phyloP scores from a whole-genome alignment of 2,113 vertebrate species.

The Hiodon alosoides region DNA sequence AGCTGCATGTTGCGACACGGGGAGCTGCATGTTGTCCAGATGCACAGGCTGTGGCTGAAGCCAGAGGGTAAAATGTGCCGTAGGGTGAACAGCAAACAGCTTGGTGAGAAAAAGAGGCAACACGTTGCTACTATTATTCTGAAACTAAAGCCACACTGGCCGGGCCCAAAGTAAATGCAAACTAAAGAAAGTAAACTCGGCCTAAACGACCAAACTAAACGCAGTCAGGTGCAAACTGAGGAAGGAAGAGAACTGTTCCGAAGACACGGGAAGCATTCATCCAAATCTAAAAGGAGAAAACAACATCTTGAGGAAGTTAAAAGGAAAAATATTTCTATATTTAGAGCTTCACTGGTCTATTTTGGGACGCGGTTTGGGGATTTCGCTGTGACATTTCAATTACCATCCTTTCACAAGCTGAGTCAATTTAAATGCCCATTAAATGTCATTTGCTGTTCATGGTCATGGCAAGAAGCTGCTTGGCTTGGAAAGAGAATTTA shows the following conservation, averaged over 20 bases:
- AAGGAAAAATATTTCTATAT: constrained; percentile 33
- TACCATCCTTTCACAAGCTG: constrained; percentile 16
- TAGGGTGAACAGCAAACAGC: neutral
- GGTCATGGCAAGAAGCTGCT: neutral
- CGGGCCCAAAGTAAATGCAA: too few relatives aligned
- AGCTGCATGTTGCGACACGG: too few relatives aligned
- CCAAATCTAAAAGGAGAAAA: neutral
- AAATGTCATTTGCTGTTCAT: constrained; percentile 22
- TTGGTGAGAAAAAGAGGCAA: neutral
- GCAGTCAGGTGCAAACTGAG: too few relatives aligned
- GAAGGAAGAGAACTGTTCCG: neutral
- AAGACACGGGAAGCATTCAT: neutral
- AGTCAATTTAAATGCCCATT: constrained; percentile 32
- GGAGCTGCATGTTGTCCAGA: too few relatives aligned
- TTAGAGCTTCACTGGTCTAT: constrained; percentile 30
- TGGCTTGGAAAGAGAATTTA: too few relatives aligned
- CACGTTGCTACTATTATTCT: neutral
- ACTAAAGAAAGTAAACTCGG: too few relatives aligned
- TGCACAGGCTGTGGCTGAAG: too few relatives aligned
- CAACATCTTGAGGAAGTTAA: neutral
- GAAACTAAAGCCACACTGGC: neutral
- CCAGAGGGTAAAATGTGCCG: neutral
- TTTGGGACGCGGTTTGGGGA: constrained; percentile 19
- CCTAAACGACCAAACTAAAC: too few relatives aligned
- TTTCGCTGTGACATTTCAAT: constrained; percentile 16